A percentile compares a stretch with the other conserved stretches of the same genome.
Conservation (phyloP, 1,140 invertebrate species). For the Ganaspis sp. region DNA sequence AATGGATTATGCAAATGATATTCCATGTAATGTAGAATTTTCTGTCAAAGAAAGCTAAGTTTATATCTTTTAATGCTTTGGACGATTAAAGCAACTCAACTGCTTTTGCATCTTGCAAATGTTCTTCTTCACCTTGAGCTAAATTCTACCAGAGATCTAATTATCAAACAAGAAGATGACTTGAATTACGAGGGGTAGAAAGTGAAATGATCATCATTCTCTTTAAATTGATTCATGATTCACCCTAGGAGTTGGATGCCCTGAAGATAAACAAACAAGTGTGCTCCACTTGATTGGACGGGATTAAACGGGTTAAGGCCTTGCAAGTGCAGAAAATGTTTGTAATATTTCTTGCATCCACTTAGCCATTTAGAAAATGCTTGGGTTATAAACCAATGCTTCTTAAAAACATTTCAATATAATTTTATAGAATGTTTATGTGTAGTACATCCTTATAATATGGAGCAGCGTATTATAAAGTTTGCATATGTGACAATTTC, state of each 20-base stretch:
- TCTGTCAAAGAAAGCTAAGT: no score
- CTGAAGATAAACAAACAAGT: not conserved
- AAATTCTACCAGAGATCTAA: not conserved
- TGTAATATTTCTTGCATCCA: no score
- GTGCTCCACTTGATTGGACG: not conserved
- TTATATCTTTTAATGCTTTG: not conserved
- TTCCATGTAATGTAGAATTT: no score
- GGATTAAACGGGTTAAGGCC: constrained; percentile 3
- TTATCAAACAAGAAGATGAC: not conserved
- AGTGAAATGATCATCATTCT: not conserved
- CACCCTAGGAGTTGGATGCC: not conserved
- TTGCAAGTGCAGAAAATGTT: not conserved
- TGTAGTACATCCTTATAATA: no score
- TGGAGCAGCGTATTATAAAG: not conserved
- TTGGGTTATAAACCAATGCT: no score
- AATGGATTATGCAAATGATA: no score
- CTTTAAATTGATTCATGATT: not conserved
- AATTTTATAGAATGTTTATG: no score
- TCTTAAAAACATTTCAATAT: no score
- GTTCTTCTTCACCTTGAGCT: not conserved
- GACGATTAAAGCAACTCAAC: not conserved
- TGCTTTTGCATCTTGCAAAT: not conserved
- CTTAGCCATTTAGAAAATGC: no score
- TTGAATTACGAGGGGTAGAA: not conserved
- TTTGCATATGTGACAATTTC: not conserved